phyloP scores from a whole-genome alignment of 1,140 invertebrate species.

The Hycleus cichorii region DNA sequence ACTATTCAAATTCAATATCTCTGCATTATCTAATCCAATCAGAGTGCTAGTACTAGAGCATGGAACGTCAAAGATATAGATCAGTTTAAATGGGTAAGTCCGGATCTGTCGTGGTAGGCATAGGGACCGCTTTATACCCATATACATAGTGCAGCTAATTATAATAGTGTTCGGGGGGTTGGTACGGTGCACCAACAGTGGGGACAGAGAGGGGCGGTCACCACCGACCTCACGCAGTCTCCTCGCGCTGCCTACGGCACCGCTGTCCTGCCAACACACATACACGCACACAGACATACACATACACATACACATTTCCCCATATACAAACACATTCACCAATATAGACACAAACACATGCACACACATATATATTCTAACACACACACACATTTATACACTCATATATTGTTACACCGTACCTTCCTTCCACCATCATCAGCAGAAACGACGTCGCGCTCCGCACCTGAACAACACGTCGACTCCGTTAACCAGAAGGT shows the following conservation, averaged over 20 bases:
- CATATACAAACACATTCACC: too few relatives aligned
- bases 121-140: too few relatives aligned
- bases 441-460: constrained; percentile 4
- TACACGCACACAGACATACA: neutral
- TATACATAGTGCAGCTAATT: constrained; percentile 31
- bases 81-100: too few relatives aligned
- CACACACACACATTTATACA: too few relatives aligned
- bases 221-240: constrained; percentile 41
- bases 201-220: constrained; percentile 39
- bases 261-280: constrained; percentile 30
- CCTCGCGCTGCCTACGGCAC: constrained; percentile 33
- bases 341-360: too few relatives aligned
- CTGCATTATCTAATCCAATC: too few relatives aligned
- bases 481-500: constrained; percentile 1
- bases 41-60: too few relatives aligned
- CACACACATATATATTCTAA: too few relatives aligned
- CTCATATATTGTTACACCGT: constrained; percentile 28
- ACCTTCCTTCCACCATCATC: constrained; percentile 23
- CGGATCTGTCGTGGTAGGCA: too few relatives aligned
- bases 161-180: constrained; percentile 35
- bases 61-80: too few relatives aligned
- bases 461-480: constrained; percentile 1
- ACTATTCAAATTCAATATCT: too few relatives aligned
- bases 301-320: neutral
- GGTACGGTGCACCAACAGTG: constrained; percentile 32